These are phyloP conservation scores for Alfaro cultratus DNA, from an alignment of 2,797 vertebrate genomes.

Conservation along the genomic window DNA sequence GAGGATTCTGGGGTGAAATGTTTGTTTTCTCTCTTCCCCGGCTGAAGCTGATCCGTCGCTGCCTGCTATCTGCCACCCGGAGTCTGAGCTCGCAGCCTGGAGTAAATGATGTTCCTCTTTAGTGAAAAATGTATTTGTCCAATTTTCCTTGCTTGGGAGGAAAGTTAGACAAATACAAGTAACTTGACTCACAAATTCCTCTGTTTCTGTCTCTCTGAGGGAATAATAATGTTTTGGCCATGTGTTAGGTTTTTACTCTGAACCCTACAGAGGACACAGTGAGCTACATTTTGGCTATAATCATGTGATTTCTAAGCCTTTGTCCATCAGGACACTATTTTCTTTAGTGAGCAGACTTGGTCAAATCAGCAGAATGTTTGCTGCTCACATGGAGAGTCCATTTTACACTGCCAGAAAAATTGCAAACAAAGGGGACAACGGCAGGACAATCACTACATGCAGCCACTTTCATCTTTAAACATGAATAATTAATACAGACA, in stretches of 20 bases:
- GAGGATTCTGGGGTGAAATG: background rate
- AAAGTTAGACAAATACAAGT: no score
- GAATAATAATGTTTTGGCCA: background rate
- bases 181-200: conserved; percentile 15
- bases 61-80: conserved; percentile 10
- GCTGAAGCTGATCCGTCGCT: conserved; percentile 6
- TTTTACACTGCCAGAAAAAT: background rate
- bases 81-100: background rate
- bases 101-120: background rate
- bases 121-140: background rate
- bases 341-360: background rate
- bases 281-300: background rate
- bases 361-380: conserved; percentile 21
- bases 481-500: background rate
- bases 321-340: background rate
- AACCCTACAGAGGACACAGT: background rate
- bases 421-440: background rate
- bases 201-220: conserved; percentile 23
- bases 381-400: background rate
- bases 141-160: background rate
- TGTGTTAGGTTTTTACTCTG: background rate
- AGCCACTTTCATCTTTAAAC: background rate
- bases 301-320: background rate
- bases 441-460: background rate
- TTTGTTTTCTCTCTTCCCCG: background rate